Conservation (phyloP, 2,113 vertebrate genomes). For the Hydrochoerus hydrochaeris region DNA sequence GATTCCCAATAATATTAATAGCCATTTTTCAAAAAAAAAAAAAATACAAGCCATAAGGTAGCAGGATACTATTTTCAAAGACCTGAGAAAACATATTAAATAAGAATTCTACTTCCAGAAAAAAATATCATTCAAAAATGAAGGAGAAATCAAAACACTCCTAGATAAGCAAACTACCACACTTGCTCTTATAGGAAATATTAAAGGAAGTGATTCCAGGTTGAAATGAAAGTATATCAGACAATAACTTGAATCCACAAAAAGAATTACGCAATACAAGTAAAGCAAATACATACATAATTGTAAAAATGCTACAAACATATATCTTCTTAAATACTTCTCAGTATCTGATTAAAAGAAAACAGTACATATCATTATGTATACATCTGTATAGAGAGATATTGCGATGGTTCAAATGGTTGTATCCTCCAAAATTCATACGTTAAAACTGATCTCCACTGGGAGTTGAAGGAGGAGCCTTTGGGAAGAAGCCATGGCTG, state of each 20-base stretch:
- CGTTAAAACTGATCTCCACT: neutral
- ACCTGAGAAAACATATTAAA: neutral
- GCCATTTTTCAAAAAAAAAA: neutral
- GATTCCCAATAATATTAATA: neutral
- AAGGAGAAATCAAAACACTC: neutral
- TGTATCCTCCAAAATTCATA: neutral
- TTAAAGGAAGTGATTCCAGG: neutral
- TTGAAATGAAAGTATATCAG: neutral
- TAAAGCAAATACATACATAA: neutral
- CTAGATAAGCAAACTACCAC: neutral
- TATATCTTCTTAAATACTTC: neutral
- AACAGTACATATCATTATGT: neutral
- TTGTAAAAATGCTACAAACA: neutral
- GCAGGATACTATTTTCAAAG: neutral
- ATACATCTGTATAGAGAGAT: neutral
- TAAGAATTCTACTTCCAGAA: neutral
- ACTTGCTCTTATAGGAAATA: neutral
- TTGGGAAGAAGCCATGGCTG: neutral
- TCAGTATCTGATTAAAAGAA: neutral
- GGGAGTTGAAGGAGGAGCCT: neutral
- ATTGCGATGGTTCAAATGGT: neutral
- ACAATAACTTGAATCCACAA: neutral
- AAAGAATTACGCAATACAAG: neutral
- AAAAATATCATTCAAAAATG: neutral
- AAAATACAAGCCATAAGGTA: neutral